Evolutionary conservation across 2,888 invertebrate genomes (phyloP), one percentile per base, ranked within the genome.

Genomic region (Thymelicus acteon): DNA sequence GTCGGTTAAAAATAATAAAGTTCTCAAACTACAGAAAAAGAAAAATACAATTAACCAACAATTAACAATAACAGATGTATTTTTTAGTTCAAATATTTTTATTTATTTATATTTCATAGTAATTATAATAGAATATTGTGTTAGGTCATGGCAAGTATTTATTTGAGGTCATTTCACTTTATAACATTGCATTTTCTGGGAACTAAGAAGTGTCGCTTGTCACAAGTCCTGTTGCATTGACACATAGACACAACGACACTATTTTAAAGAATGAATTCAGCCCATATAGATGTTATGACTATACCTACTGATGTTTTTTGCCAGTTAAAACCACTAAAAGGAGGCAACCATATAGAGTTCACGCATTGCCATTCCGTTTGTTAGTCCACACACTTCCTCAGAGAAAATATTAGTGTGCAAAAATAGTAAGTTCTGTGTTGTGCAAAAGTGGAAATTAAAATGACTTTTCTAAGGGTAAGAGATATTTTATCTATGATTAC

Each of bases 241-340:
- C 19, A 19, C 7, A 40, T n/a, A 24, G 40, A 63, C 8, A 63
- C 12, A 19, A 5, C 6, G 44, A 10, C 12, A 58, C 2, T 37
- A 58, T 37, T 37, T 58, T n/a, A n/a, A 39, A 31, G 7, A 7
- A 58, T 24, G 24, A 24, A 7, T 13, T 24, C 3, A 24, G 54
- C 2, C 54, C 54, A 57, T 37, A 5, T 13, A 58, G n/a, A n/a
- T 37, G 10, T 31, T 39, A 58, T 58, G 31, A 13, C 37, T 10
- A 12, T 48, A 67, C n/a, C 60, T 60, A 61, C 60, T 77, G 77
- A 80, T 77, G 80, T 80, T 85, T 88, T 86, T 88, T 84, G 83
- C 81, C 77, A 80, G 80, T 78, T 81, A 81, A 84, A 86, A 79
- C 79, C 82, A 85, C 85, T 87, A 87, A 89, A 91, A 90, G 87